phyloP scores from a whole-genome alignment of 92 coral and sea anemone species.

The Zoanthus gigantus region DNA sequence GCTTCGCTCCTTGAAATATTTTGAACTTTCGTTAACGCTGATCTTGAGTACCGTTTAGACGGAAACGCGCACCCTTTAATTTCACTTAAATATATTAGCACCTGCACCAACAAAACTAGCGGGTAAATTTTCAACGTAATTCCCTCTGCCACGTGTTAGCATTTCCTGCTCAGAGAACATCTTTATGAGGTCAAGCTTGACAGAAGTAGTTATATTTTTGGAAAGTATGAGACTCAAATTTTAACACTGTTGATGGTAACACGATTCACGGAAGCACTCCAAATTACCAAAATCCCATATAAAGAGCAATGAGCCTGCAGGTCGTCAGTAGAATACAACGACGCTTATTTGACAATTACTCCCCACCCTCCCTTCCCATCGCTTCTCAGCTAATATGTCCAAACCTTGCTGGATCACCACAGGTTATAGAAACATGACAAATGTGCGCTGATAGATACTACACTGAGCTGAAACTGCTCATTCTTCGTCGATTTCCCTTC shows the following conservation, averaged over 20 bases:
- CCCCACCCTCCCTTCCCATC: conserved; percentile 43
- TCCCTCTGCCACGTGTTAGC: background rate
- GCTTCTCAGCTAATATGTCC: background rate
- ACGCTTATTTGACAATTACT: background rate
- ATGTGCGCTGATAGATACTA: conserved; percentile 27
- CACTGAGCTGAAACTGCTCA: conserved; percentile 34
- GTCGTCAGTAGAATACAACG: background rate
- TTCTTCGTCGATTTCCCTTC: conserved; percentile 14
- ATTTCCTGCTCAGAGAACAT: background rate
- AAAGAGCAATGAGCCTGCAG: background rate
- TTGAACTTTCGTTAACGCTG: background rate
- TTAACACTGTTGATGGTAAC: background rate
- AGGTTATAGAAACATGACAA: background rate
- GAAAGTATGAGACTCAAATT: background rate
- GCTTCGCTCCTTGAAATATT: background rate
- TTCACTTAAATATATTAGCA: background rate
- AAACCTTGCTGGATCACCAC: background rate
- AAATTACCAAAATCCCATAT: background rate
- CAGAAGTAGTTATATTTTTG: background rate
- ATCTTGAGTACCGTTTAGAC: background rate
- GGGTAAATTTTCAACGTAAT: background rate
- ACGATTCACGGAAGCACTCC: background rate
- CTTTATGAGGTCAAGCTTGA: background rate
- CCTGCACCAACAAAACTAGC: conserved; percentile 9
- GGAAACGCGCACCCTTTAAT: background rate